Evolutionary conservation across 2,797 vertebrate species (phyloP), one percentile per base, ranked within the genome.

Genomic region (Yasuhikotakia modesta): DNA sequence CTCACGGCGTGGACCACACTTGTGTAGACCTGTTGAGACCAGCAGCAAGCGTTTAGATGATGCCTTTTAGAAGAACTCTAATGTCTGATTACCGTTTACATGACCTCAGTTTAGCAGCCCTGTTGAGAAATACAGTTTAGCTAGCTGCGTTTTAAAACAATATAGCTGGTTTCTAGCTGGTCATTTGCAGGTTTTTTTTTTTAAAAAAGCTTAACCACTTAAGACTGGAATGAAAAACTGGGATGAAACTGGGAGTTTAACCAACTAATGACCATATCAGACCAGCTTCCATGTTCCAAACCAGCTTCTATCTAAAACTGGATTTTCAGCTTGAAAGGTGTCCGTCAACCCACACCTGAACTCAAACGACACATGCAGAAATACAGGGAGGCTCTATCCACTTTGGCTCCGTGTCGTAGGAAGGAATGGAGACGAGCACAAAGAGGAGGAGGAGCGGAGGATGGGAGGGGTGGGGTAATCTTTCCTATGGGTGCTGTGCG

Each of bases 401-500:
- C 48, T 61, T 58, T 67, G 73, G 73, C 63, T 48, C 50, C 19
- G 22, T 5, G 7, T 67, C 46, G 64, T 76, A 67, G 22, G 73
- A 76, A 68, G 52, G 73, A 76, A 67, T 70, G 55, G 48, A n/a
- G 21, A 46, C 21, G 43, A 74, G 58, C 32, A 57, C 46, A 60
- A 50, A 52, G 57, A 61, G 24, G 39, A 84, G 45, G 19, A 66
- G 68, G 50, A 65, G 32, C 35, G 53, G 52, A 52, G n/a, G 64
- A 69, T 22, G 58, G 43, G 43, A 69, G 57, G 21, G 79, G 58
- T 22, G 55, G 55, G 8, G 35, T 55, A 69, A 72, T 57, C 67
- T 80, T 79, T 74, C 45, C 69, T 77, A 72, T 79, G 81, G 68
- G 76, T 73, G 39, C 71, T 76, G 67, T 30, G 67, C 50, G 60